Evolutionary conservation across 2,888 invertebrate genomes (phyloP), one percentile per base, ranked within the genome.

Genomic region (Xylota segnis): DNA sequence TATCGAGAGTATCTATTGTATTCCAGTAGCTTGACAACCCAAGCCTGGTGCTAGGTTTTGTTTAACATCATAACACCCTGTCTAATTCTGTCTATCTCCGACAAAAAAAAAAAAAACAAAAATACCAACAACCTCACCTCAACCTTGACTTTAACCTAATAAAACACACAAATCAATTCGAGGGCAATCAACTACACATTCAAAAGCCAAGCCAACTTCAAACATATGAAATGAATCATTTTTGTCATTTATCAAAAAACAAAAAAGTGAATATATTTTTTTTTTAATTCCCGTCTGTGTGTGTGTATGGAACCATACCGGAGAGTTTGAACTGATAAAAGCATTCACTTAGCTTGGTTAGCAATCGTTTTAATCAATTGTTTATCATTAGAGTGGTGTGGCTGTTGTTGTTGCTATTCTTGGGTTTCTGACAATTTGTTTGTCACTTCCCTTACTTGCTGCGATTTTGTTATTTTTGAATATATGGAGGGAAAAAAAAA

Each of bases 71-170:
- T 45, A 56, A 72, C 27, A 27, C 56, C 47, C 5, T 14, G 7
- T 76, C 76, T 66, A 68, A 66, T 54, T 68, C 52, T 66, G 43
- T 59, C 37, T 50, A 56, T 47, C 10, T 34, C 32, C 6, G 5
- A 45, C 16, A 32, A 75, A 5, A 34, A 34, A n/a, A 23, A 45
- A 58, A 10, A 18, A 29, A 45, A 56, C 37, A 32, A 61, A 61
- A 45, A 18, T 0, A 54, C 23, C 32, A 54, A 54, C 59, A 68
- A 29, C 59, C 56, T 72, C 37, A 76, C 72, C 76, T 72, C 66
- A 77, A 86, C 86, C 86, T 86, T 86, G 86, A 86, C 86, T 86
- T 86, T 86, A 82, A 86, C 86, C 86, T 86, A 86, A 82, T 82
- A 86, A 82, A 86, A 86, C 76, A 77, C 54, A 65, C 75, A 71